Percentiles rank a stretch among this genome's conserved stretches.
phyloP scores from a whole-genome alignment of 2,797 vertebrate species.

The Loriculus beryllinus region DNA sequence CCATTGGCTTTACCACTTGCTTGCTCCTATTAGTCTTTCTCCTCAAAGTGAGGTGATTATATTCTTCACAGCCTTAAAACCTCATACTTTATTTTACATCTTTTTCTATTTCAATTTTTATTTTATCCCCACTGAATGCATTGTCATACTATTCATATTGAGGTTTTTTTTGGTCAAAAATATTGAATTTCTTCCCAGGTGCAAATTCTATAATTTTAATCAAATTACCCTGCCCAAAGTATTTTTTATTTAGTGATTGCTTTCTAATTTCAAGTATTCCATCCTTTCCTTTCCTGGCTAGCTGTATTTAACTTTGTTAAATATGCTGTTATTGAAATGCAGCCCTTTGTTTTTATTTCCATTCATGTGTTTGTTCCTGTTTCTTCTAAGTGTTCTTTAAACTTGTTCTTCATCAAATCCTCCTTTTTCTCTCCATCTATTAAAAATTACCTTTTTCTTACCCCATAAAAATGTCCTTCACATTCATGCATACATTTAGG shows the following conservation, averaged over 20 bases:
- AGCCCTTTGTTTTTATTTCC: not conserved
- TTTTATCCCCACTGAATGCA: not conserved
- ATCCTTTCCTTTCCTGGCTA: not conserved
- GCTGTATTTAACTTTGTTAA: not conserved
- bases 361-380: not conserved
- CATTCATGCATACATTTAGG: not conserved
- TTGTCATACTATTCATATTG: not conserved
- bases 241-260: not conserved
- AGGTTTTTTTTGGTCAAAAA: not conserved
- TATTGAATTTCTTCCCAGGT: not conserved
- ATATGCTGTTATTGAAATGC: not conserved
- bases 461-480: not conserved
- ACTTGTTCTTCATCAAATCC: not conserved
- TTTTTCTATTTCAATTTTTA: not conserved
- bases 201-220: not conserved
- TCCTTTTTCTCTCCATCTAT: not conserved
- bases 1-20: not conserved
- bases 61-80: not conserved
- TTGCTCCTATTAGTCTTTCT: not conserved
- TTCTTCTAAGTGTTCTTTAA: not conserved
- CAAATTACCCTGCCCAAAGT: not conserved
- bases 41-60: not conserved
- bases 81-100: not conserved
- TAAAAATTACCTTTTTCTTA: not conserved
- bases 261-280: not conserved